Percentiles rank a stretch among this genome's conserved stretches.
Evolutionary conservation across 2,797 vertebrate genomes (phyloP).

Genomic region (Corythornis leucogaster): DNA sequence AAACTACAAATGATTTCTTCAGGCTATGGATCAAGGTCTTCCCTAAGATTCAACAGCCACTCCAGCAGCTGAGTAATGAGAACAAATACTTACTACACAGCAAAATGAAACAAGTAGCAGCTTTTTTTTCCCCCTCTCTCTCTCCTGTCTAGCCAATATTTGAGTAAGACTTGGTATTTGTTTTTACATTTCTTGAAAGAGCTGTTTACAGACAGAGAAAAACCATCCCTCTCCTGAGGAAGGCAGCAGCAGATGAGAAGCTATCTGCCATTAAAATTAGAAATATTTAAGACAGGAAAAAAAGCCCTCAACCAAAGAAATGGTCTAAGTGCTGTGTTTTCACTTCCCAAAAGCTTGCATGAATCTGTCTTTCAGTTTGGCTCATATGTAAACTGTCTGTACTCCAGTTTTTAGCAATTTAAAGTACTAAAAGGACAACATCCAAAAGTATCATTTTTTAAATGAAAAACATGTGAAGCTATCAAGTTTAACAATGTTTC

Average conservation of each 20-base stretch:
- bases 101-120: background rate
- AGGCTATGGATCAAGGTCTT: background rate
- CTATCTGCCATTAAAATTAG: background rate
- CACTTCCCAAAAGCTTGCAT: background rate
- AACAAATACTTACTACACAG: background rate
- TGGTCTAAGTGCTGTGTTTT: background rate
- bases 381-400: background rate
- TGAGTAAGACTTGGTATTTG: background rate
- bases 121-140: background rate
- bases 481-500: background rate
- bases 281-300: background rate
- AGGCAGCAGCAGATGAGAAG: background rate
- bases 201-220: background rate
- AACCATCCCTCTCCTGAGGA: background rate
- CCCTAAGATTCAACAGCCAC: background rate
- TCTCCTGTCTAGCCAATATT: background rate
- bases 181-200: background rate
- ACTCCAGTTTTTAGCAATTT: background rate
- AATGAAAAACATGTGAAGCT: background rate
- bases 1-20: background rate
- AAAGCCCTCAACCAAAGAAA: background rate
- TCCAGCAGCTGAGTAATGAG: background rate
- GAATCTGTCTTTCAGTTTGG: background rate
- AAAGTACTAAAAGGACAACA: slow-evolving; percentile 5
- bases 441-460: slow-evolving; percentile 2